Evolutionary conservation across 2,113 vertebrate genomes (phyloP).

Genomic region (Otolemur garnettii): DNA sequence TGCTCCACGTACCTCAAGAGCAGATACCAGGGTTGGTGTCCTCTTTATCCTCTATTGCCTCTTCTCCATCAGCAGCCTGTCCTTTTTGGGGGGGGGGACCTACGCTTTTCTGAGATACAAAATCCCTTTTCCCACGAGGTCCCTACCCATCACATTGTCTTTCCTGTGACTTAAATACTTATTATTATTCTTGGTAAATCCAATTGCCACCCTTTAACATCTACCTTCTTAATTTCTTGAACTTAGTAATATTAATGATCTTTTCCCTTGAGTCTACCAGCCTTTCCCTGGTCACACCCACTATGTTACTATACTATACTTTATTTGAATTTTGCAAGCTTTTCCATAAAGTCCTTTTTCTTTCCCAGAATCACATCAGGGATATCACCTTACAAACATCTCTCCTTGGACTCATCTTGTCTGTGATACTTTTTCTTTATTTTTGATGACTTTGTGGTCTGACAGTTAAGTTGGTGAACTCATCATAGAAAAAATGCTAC

Average conservation of each 20-base stretch:
- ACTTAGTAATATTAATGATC: neutral
- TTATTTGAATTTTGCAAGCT: neutral
- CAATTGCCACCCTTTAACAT: neutral
- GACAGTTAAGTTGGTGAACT: no score
- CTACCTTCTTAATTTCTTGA: neutral
- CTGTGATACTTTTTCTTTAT: neutral
- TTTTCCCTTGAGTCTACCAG: neutral
- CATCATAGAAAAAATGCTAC: no score
- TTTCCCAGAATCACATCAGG: neutral
- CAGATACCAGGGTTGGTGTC: neutral
- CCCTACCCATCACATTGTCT: neutral
- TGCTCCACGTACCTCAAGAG: neutral
- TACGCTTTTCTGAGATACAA: neutral
- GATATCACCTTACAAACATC: neutral
- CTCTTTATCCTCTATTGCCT: neutral
- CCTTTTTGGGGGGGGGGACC: neutral
- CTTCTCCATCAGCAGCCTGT: neutral
- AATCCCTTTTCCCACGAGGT: neutral
- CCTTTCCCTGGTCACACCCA: neutral
- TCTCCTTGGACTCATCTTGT: neutral
- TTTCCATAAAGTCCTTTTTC: neutral
- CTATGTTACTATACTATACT: neutral
- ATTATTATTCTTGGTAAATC: neutral
- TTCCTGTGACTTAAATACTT: neutral
- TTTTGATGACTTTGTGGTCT: neutral